Base-by-base conservation (phyloP, 2,888 invertebrate genomes). In the Philhelius pedissequus region DNA sequence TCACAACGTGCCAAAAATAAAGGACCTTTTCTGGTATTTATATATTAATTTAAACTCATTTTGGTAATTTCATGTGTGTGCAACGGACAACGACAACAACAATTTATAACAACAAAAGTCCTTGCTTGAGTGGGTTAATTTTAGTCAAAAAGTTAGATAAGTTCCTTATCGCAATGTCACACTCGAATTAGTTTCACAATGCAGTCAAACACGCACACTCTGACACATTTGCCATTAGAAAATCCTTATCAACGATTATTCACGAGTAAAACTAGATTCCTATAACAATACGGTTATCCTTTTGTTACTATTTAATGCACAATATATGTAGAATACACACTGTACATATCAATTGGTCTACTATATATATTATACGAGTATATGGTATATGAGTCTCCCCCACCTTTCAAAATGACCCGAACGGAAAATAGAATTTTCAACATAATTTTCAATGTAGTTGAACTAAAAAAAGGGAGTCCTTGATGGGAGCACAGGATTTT, bases 101-200 rank as follows among this genome's bases (percentile, higher is more conserved):
- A 45, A 45, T 15, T 2, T 15, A 22, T 13, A 48, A 48, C 27
- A 52, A 52, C 15, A 52, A 52, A 27, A 71, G 62, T 68, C 71
- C 58, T 48, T 64, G 48, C 30, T 73, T 73, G 6, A 20, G 7
- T 62, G 50, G 50, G 71, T 35, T 71, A 76, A 66, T 71, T 60
- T 40, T 50, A 60, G 43, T 64, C 60, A 38, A 40, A 54, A 32
- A 48, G n/a, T 27, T 45, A 75, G 84, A 73, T 84, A 80, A 84
- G 66, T 74, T 80, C 75, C 84, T 84, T 84, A 84, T 84, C 84
- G 54, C 7, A 43, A 52, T 71, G 76, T 80, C 71, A 84, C 84
- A 80, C 80, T 84, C 71, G 80, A 84, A 84, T 84, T 84, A 79
- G 80, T 71, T 64, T 60, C 22, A 45, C 45, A 64, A 52, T 75